These are phyloP conservation scores for Serrognathus titanus DNA, from an alignment of 2,888 invertebrate genomes.

Conservation along the genomic window DNA sequence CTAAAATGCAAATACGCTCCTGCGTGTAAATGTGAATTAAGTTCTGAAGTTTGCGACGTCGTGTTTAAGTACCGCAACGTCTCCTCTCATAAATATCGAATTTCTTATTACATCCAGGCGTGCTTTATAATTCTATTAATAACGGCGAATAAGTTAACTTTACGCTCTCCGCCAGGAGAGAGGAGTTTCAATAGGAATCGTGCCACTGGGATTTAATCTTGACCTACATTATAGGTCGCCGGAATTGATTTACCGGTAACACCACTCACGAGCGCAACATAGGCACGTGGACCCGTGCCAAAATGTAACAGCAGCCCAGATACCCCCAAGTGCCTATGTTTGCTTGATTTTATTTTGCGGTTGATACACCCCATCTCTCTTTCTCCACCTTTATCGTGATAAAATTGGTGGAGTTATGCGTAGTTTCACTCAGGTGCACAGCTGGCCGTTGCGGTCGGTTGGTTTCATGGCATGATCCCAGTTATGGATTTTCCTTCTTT, in stretches of 20 bases:
- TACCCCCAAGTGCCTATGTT: too few relatives aligned
- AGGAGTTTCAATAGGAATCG: conserved; percentile 10
- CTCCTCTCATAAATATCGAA: not conserved
- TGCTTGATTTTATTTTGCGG: too few relatives aligned
- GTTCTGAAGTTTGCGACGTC: not conserved
- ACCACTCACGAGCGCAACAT: too few relatives aligned
- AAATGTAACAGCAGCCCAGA: not conserved
- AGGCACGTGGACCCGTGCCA: not conserved
- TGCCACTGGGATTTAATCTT: conserved; percentile 33
- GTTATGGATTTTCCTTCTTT: too few relatives aligned
- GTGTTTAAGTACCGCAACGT: not conserved
- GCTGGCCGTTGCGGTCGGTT: too few relatives aligned
- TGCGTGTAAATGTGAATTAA: too few relatives aligned
- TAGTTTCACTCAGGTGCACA: too few relatives aligned
- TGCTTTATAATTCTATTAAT: not conserved
- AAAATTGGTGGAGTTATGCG: too few relatives aligned
- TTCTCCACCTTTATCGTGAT: too few relatives aligned
- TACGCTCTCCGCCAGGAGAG: not conserved
- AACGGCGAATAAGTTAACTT: not conserved
- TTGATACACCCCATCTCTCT: too few relatives aligned
- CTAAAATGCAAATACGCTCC: too few relatives aligned
- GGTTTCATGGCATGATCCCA: too few relatives aligned
- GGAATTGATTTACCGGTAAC: conserved; percentile 22
- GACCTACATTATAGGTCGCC: conserved; percentile 32
- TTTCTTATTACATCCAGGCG: not conserved